Percentiles rank a stretch among this genome's conserved stretches.
Evolutionary conservation across 2,797 vertebrate genomes (phyloP).

Genomic region (Arnoldichthys spilopterus): DNA sequence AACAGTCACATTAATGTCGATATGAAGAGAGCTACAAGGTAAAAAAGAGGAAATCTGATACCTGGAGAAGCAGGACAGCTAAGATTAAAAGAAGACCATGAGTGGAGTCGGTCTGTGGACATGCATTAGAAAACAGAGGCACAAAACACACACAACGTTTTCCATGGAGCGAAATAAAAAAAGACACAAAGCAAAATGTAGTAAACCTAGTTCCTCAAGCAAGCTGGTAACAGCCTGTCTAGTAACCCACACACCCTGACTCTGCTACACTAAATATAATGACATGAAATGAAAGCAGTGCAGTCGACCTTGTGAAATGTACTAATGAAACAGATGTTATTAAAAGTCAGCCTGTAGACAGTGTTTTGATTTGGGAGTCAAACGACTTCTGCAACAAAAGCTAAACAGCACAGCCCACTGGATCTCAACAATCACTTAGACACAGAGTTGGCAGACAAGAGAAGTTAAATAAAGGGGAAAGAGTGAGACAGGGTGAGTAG

Average conservation of each 20-base stretch:
- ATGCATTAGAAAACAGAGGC: constrained; percentile 48
- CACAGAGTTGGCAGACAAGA: constrained; percentile 6
- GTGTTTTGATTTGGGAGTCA: constrained; percentile 44
- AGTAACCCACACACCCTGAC: neutral
- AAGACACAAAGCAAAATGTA: neutral
- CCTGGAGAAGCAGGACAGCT: constrained; percentile 77
- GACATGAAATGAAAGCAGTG: neutral
- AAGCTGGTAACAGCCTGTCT: neutral
- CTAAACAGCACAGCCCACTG: constrained; percentile 62
- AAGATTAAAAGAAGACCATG: constrained; percentile 79
- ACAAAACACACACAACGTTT: neutral
- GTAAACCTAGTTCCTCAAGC: neutral
- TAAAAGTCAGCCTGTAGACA: neutral
- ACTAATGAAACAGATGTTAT: constrained; percentile 2
- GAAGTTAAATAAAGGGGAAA: constrained; percentile 35
- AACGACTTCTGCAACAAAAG: constrained; percentile 65
- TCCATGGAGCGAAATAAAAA: neutral
- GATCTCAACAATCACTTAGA: neutral
- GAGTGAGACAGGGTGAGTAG: constrained; percentile 4
- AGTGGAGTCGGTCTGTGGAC: constrained; percentile 73
- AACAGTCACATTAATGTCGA: neutral
- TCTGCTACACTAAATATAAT: neutral
- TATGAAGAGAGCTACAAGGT: neutral
- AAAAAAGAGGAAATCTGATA: constrained; percentile 57
- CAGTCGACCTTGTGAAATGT: neutral